Conservation (phyloP, 2,797 vertebrate genomes). For the Esox lucius region DNA sequence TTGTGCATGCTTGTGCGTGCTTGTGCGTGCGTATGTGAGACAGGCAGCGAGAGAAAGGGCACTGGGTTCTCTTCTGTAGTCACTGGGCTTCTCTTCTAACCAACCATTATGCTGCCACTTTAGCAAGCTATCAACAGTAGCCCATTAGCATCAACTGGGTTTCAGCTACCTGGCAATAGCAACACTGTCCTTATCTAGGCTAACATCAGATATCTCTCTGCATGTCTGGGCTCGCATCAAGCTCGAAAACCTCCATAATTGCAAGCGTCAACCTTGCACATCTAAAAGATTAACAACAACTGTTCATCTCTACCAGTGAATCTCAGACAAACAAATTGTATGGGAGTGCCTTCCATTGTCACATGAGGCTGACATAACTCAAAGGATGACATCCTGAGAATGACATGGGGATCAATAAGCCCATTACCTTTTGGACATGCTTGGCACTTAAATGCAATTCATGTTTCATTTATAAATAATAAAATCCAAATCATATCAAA, state of each 20-base stretch:
- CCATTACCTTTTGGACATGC: no score
- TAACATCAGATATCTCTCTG: not conserved
- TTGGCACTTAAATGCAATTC: no score
- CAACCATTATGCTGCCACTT: not conserved
- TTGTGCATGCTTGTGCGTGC: no score
- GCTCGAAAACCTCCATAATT: not conserved
- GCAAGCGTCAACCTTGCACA: not conserved
- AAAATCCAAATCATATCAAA: no score
- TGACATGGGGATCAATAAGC: no score
- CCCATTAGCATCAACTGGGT: not conserved
- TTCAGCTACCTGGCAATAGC: not conserved
- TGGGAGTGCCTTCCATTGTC: no score
- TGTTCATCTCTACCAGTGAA: no score
- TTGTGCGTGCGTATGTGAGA: conserved; percentile 36
- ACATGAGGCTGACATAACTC: no score
- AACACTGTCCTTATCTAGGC: not conserved
- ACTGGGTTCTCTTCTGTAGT: conserved; percentile 55
- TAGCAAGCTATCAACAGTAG: not conserved
- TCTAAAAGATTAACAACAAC: no score
- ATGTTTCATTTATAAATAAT: no score
- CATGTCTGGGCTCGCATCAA: not conserved
- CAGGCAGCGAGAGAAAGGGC: conserved; percentile 40
- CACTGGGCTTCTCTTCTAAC: not conserved
- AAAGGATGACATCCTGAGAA: no score
- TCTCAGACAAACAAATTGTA: no score